Evolutionary conservation across 1,140 invertebrate species (phyloP), one percentile per base, ranked within the genome.

Genomic region (Melipona quadrifasciata): DNA sequence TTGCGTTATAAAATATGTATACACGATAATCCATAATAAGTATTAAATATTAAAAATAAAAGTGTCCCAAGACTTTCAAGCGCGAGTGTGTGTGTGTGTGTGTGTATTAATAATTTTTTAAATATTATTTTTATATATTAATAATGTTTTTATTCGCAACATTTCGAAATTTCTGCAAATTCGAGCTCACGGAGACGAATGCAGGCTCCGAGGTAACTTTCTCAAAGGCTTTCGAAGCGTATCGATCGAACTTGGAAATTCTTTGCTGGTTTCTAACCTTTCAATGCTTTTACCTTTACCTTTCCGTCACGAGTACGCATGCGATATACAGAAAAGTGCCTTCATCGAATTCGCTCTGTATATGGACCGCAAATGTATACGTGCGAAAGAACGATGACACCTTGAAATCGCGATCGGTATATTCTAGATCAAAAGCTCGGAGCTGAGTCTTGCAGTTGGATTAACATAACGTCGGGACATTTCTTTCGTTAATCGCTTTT

Each of bases 211-310:
- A 11, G 19, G n/a, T 31, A 67, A 82, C 72, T 76, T 75, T 57
- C 61, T 82, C 72, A 82, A 82, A 82, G 51, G 64, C 31, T 64
- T 12, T 34, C 51, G 31, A 57, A 76, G 65, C 51, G 58, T 75
- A 55, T 82, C 71, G 73, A 77, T 57, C 80, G 24, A 5, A 82
- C 31, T 76, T 57, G 24, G 24, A 51, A 31, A 82, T 82, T 82
- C 80, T 68, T 76, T 53, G n/a, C 72, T 10, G n/a, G 27, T 31
- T 21, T 47, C 71, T 47, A n/a, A 55, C n/a, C 51, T 27, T 47
- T 74, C 51, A 17, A 31, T 24, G 17, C 31, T 65, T 82, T 65
- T 55, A 75, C 34, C 71, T 76, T 67, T 82, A 75, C 34, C 71
- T 76, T 67, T 76, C 11, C 39, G 47, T 55, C 27, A 0, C 34